phyloP scores from a whole-genome alignment of 1,140 invertebrate species.

The Phortica variegata region DNA sequence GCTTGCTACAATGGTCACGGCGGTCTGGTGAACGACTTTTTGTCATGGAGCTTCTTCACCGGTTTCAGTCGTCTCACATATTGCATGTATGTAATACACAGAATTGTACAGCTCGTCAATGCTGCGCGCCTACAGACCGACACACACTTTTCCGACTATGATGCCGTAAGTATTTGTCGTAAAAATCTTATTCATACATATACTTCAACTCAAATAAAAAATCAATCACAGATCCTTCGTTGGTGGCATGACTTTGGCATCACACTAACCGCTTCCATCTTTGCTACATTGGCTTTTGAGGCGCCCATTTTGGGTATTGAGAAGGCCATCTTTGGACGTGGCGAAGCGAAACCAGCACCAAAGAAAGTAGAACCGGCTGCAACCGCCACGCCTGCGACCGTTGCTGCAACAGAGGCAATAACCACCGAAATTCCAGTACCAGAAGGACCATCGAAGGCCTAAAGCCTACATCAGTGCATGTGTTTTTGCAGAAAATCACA shows the following conservation, averaged over 20 bases:
- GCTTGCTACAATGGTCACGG: slow-evolving; percentile 72
- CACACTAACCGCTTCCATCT: slow-evolving; percentile 38
- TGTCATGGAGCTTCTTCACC: slow-evolving; percentile 66
- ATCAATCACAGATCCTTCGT: slow-evolving; percentile 31
- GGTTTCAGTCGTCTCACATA: slow-evolving; percentile 70
- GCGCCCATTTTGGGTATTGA: slow-evolving; percentile 49
- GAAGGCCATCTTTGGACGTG: slow-evolving; percentile 44
- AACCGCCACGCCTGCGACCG: slow-evolving; percentile 9
- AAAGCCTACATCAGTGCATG: too few relatives aligned
- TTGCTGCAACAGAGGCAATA: neutral
- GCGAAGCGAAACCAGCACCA: slow-evolving; percentile 21
- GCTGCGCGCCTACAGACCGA: slow-evolving; percentile 38
- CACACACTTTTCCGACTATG: slow-evolving; percentile 40
- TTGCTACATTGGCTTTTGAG: slow-evolving; percentile 50
- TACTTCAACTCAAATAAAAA: neutral
- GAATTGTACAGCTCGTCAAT: slow-evolving; percentile 50
- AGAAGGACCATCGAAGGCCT: neutral
- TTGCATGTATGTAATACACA: slow-evolving; percentile 70
- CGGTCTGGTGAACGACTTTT: slow-evolving; percentile 64
- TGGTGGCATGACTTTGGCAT: slow-evolving; percentile 55
- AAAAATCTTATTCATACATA: neutral
- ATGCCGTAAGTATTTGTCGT: slow-evolving; percentile 25
- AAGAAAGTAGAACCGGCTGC: slow-evolving; percentile 33
- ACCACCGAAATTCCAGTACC: neutral
- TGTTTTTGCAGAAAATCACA: too few relatives aligned